Evolutionary conservation across 2,797 vertebrate species (phyloP), one percentile per base, ranked within the genome.

Genomic region (Thripadectes ignobilis): DNA sequence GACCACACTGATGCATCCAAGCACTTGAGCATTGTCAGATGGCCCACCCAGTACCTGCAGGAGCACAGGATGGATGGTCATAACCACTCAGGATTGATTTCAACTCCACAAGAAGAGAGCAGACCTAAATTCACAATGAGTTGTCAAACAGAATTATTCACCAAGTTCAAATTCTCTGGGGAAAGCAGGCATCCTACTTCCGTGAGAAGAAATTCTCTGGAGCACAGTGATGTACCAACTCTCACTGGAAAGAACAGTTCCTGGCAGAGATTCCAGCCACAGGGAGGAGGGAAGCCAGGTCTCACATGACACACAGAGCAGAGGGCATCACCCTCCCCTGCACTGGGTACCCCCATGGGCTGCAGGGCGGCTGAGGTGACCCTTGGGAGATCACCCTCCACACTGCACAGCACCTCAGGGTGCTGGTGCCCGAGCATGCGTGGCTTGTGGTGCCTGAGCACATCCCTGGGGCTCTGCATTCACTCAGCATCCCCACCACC

Each of bases 11-110:
- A 39, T 0, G 8, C 23, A 23, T 2, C 34, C 2, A 5, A 45
- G n/a, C 0, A 0, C 9, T 30, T 0, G 2, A 62, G 39, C 15
- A 14, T 0, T 0, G 0, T 1, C 27, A 7, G 38, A 73, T 55
- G 45, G 36, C 12, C 22, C 46, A 4, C 2, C n/a, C 2, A 1
- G 43, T 5, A 36, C 66, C 80, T 10, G 7, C 62, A 14, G 20
- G 15, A 48, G 34, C 6, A 0, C 0, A 0, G 74, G 18, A 59
- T 0, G 0, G 38, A 15, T 6, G 38, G 8, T 38, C 36, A 10
- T 0, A 26, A 7, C 49, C 1, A 1, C 58, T 18, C 34, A 5
- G 51, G 21, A 57, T 8, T 17, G 54, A 17, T 22, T 45, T 10
- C 54, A 29, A 1, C 38, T 9, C 67, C 32, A 15, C 49, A 12